Conservation (phyloP, 2,797 vertebrate species). For the Diglossa cyanea region DNA sequence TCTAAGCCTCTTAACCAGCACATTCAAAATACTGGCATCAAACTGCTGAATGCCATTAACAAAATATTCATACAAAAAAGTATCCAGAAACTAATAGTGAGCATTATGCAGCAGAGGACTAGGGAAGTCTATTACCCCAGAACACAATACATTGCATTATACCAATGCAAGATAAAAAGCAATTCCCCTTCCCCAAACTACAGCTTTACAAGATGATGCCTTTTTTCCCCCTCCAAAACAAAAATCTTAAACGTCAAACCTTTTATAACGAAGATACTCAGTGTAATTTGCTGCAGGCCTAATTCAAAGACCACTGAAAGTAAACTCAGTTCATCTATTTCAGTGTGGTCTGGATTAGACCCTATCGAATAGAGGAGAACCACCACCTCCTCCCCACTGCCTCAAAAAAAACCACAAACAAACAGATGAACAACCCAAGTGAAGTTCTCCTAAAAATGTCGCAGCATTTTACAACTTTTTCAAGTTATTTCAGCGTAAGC, state of each 20-base stretch:
- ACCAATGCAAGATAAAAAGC: background rate
- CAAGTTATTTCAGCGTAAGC: background rate
- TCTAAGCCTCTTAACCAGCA: background rate
- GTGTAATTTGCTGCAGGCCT: background rate
- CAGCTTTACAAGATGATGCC: background rate
- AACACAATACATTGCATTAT: background rate
- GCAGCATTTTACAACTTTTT: background rate
- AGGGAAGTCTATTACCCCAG: background rate
- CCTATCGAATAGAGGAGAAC: background rate
- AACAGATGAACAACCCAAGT: background rate
- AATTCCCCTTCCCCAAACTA: background rate
- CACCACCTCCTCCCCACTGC: rapidly evolving
- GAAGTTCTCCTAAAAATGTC: background rate
- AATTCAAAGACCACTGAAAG: background rate
- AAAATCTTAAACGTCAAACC: background rate
- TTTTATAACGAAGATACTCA: background rate
- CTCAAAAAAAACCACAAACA: background rate
- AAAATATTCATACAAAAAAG: background rate
- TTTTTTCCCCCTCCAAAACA: rapidly evolving
- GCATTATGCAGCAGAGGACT: background rate
- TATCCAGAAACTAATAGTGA: background rate
- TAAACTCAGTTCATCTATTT: background rate
- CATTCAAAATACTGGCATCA: background rate
- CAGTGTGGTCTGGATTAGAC: background rate
- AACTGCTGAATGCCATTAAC: background rate